Conservation (phyloP, 2,797 vertebrate genomes). For the Anguilla anguilla region DNA sequence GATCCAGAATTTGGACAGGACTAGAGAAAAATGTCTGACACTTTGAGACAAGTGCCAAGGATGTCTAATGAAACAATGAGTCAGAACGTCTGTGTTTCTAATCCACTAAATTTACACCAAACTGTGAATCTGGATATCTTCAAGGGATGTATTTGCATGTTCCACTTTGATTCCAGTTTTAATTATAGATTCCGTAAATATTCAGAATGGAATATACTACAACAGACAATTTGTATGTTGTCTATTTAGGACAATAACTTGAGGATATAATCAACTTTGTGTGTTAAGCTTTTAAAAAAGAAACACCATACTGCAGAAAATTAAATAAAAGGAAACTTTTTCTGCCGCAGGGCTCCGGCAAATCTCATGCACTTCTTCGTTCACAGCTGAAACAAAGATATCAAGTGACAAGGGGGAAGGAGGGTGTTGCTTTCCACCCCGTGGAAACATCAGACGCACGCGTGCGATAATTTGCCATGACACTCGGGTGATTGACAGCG, state of each 20-base stretch:
- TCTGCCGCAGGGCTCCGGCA: not conserved
- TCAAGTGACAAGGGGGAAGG: not conserved
- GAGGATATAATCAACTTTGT: no score
- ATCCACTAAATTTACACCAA: not conserved
- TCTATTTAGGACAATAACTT: not conserved
- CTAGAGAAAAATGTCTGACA: not conserved
- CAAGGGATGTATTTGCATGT: not conserved
- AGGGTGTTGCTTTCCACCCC: not conserved
- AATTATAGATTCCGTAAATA: not conserved
- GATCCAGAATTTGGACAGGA: not conserved
- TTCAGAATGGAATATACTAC: not conserved
- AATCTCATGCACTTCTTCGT: not conserved
- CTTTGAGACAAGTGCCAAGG: not conserved
- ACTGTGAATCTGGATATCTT: not conserved
- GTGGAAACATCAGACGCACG: not conserved
- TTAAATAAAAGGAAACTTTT: no score
- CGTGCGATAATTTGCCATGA: not conserved
- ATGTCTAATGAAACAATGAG: not conserved
- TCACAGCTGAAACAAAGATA: not conserved
- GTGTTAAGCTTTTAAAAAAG: no score
- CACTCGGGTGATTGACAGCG: not conserved
- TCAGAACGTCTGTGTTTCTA: not conserved
- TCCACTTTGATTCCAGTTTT: not conserved
- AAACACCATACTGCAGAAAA: no score
- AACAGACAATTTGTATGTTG: not conserved